phyloP scores from a whole-genome alignment of 37 sponge, comb jelly and placozoan genomes.

The Halichondria panicea region DNA sequence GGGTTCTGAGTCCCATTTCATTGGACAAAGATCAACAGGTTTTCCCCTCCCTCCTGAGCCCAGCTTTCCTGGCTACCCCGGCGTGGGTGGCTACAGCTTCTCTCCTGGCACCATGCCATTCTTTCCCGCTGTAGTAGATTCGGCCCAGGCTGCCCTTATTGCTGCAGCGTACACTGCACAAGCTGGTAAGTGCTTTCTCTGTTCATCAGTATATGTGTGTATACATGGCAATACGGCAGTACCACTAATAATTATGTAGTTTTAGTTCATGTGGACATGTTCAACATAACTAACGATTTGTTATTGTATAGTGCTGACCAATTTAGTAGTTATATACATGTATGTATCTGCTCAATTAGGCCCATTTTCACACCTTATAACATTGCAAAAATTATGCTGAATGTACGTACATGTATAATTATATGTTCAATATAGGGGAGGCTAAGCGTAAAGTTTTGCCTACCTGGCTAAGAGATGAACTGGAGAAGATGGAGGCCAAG shows the following conservation, averaged over 20 bases:
- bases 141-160: constrained; percentile 30
- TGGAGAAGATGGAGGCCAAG: constrained; percentile 60
- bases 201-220: too few relatives aligned
- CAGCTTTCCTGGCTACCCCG: background rate
- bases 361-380: too few relatives aligned
- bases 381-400: too few relatives aligned
- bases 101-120: background rate
- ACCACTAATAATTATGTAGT: too few relatives aligned
- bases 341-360: too few relatives aligned
- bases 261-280: too few relatives aligned
- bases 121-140: constrained; percentile 30
- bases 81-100: background rate
- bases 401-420: constrained; percentile 18
- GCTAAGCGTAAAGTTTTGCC: constrained; percentile 38
- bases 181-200: constrained; percentile 7
- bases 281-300: too few relatives aligned
- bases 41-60: background rate
- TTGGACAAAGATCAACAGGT: background rate
- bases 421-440: constrained; percentile 14
- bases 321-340: too few relatives aligned
- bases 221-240: too few relatives aligned
- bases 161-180: constrained; percentile 28
- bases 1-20: background rate
- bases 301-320: too few relatives aligned
- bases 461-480: constrained; percentile 52